These are phyloP conservation scores for Drepanosiphum platanoidis DNA, from an alignment of 2,888 invertebrate genomes.

Conservation along the genomic window DNA sequence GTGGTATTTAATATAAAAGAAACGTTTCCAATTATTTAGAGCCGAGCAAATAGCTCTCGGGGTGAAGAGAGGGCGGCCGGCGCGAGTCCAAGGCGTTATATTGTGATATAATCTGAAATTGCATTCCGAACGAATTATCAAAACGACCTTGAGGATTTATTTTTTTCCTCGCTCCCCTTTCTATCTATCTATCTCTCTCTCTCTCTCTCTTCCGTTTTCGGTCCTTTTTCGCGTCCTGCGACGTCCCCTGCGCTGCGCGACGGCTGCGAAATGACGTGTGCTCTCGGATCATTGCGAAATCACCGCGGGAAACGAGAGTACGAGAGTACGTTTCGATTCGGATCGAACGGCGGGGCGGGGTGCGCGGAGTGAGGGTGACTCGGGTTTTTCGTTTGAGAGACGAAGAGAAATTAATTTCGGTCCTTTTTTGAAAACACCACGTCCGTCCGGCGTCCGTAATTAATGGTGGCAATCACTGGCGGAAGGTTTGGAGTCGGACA, in stretches of 20 bases:
- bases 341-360: neutral
- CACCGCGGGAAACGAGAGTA: neutral
- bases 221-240: no score
- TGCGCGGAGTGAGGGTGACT: neutral
- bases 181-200: no score
- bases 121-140: neutral
- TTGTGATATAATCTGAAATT: neutral
- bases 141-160: neutral
- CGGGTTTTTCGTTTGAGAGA: neutral
- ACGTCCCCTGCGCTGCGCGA: no score
- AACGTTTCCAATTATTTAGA: neutral
- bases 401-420: conserved; percentile 36
- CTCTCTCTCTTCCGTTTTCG: no score
- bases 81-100: neutral
- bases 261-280: neutral
- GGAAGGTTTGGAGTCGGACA: conserved; percentile 32
- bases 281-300: neutral
- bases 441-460: conserved; percentile 49
- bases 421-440: conserved; percentile 31
- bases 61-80: neutral
- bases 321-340: neutral
- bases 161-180: neutral
- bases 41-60: neutral
- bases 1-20: neutral
- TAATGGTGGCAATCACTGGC: conserved; percentile 42